Evolutionary conservation across 2,888 invertebrate species (phyloP).

Genomic region (Orchestes rusci): DNA sequence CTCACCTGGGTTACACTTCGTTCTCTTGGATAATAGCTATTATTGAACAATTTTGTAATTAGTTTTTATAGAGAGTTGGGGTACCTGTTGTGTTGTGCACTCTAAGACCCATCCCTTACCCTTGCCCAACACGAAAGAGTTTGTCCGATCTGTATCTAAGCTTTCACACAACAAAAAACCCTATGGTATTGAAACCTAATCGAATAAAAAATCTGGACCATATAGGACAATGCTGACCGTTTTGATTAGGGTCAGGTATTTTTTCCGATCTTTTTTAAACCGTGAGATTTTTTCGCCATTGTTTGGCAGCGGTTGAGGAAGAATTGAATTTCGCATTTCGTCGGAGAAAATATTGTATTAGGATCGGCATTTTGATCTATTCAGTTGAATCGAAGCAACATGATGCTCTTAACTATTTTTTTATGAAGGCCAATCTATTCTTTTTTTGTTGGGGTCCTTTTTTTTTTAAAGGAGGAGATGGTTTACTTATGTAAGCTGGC

Average conservation of each 20-base stretch:
- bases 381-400: constrained; percentile 19
- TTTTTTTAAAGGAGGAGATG: too few species aligned
- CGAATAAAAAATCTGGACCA: constrained; percentile 35
- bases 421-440: too few species aligned
- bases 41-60: too few species aligned
- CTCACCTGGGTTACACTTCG: too few species aligned
- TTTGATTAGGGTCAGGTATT: constrained; percentile 34
- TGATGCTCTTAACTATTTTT: constrained; percentile 22
- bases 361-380: constrained; percentile 14
- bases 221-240: constrained; percentile 35
- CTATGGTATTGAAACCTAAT: constrained; percentile 17
- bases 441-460: too few species aligned
- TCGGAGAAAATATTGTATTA: constrained; percentile 20
- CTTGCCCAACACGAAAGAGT: too few species aligned
- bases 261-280: constrained; percentile 30
- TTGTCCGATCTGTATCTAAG: too few species aligned
- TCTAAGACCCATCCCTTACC: too few species aligned
- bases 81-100: too few species aligned
- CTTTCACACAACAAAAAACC: constrained; percentile 9
- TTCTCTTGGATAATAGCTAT: too few species aligned
- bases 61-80: too few species aligned
- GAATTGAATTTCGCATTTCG: constrained; percentile 36
- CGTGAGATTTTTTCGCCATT: constrained; percentile 34
- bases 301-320: constrained; percentile 29
- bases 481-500: too few species aligned